Evolutionary conservation across 2,888 invertebrate genomes (phyloP), one percentile per base, ranked within the genome.

Genomic region (Mylabris sibirica): DNA sequence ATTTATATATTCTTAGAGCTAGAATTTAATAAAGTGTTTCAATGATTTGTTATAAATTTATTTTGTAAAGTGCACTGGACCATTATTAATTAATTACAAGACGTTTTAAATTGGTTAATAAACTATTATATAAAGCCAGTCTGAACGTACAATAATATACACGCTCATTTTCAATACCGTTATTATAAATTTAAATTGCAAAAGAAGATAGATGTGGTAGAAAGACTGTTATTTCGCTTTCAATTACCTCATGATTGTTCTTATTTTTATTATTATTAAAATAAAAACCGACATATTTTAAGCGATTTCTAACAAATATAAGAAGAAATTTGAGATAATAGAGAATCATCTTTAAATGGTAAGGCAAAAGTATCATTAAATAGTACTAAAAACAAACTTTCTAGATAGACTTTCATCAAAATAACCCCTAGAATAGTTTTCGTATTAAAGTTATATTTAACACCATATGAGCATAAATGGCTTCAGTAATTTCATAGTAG

Each of bases 121-220:
- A 22, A 49, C 9, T 49, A 9, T 9, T 49, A 49, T 20, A 49
- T 20, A 49, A 49, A 49, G 9, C 2, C 49, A 49, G 49, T 49
- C 49, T 49, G 20, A 49, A 4, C 17, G 41, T 44, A 44, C 6
- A 44, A 3, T 6, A 3, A 44, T 5, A 44, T 30, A 30, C 30
- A 44, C 17, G 12, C n/a, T 49, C 20, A 49, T 49, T 49, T 20
- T 49, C 49, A 49, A 49, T 49, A 49, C 49, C 49, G 49, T 49
- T 49, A 44, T 44, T 44, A 49, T 49, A 20, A 49, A 49, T 49
- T 49, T 49, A 9, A 20, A 49, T 44, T 44, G 41, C 41, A 17
- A 44, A 44, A 44, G n/a, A 49, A 17, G 17, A 38, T 30, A 4
- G 30, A 30, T 30, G 30, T 4, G 1, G 12, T 35, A 35, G 35